Evolutionary conservation across 2,113 vertebrate species (phyloP).

Genomic region (Corydoras sp.): DNA sequence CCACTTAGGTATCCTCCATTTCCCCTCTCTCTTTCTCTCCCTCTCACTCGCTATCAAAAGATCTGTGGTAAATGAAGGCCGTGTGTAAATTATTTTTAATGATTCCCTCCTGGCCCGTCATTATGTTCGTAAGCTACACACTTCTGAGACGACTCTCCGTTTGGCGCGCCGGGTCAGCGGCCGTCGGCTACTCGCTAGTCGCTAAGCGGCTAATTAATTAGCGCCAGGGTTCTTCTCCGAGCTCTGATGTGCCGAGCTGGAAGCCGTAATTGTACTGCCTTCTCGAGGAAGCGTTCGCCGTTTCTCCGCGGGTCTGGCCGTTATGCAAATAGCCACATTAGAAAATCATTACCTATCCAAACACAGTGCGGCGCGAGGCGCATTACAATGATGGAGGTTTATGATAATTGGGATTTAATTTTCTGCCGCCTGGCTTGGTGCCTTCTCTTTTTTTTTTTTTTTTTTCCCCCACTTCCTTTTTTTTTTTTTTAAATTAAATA

Average conservation of each 20-base stretch:
- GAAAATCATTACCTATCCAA: conserved; percentile 99
- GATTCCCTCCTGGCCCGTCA: conserved; percentile 99
- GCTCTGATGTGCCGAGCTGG: conserved; percentile 97
- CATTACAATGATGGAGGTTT: conserved; percentile 99
- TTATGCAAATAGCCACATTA: conserved; percentile 99
- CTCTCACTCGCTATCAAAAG: conserved; percentile 89
- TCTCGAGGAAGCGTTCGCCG: conserved; percentile 86
- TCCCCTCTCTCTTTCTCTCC: not conserved
- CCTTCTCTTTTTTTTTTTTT: not conserved
- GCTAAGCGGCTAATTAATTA: conserved; percentile 99
- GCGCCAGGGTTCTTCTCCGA: conserved; percentile 91
- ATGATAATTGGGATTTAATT: conserved; percentile 99
- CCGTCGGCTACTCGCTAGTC: conserved; percentile 91
- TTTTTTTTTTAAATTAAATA: conserved; percentile 72
- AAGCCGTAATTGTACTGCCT: conserved; percentile 95
- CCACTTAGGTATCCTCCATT: conserved; percentile 95
- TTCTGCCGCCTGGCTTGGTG: conserved; percentile 68
- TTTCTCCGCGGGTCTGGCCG: conserved; percentile 77
- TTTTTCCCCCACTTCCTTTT: not conserved
- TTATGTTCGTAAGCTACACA: conserved; percentile 99
- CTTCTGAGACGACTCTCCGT: conserved; percentile 95
- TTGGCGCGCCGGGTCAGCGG: conserved; percentile 83
- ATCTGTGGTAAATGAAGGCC: conserved; percentile 99
- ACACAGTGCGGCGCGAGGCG: conserved; percentile 95
- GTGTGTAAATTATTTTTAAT: conserved; percentile 99